Conservation (phyloP, 2,888 invertebrate species). For the Glaucopsyche alexis region DNA sequence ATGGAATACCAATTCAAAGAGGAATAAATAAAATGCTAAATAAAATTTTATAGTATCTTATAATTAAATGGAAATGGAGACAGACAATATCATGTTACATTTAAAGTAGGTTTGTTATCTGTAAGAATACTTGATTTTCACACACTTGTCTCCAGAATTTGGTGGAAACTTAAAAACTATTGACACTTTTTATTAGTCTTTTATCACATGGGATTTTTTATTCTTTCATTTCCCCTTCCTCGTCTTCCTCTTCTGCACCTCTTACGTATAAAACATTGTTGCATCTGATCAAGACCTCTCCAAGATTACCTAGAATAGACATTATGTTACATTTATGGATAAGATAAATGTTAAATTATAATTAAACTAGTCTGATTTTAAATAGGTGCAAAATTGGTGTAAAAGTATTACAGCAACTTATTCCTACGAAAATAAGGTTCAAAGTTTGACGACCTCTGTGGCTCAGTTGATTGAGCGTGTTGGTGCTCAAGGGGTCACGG, state of each 20-base stretch:
- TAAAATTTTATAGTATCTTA: constrained; percentile 31
- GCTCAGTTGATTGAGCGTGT: too few relatives aligned
- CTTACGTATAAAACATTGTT: constrained; percentile 98
- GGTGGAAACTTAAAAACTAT: constrained; percentile 10
- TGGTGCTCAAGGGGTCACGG: too few relatives aligned
- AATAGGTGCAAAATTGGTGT: too few relatives aligned
- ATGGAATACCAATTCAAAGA: not conserved
- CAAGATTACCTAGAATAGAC: constrained; percentile 85
- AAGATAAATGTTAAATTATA: too few relatives aligned
- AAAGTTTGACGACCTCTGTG: too few relatives aligned
- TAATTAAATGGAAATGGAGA: constrained; percentile 36
- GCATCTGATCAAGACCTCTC: constrained; percentile 98
- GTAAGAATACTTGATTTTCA: constrained; percentile 25
- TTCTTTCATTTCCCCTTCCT: constrained; percentile 97
- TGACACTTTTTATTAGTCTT: constrained; percentile 24
- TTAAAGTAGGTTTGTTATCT: too few relatives aligned
- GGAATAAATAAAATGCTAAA: constrained; percentile 27
- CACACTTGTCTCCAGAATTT: not conserved
- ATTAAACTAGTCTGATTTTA: too few relatives aligned
- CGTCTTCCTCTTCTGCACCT: constrained; percentile 97
- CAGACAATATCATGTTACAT: not conserved
- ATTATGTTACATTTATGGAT: not conserved
- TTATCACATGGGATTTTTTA: constrained; percentile 52
- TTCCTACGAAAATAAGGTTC: too few relatives aligned
- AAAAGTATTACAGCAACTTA: too few relatives aligned